Evolutionary conservation across 2,113 vertebrate genomes (phyloP), one percentile per base, ranked within the genome.

Genomic region (Ceuthmochares aereus): DNA sequence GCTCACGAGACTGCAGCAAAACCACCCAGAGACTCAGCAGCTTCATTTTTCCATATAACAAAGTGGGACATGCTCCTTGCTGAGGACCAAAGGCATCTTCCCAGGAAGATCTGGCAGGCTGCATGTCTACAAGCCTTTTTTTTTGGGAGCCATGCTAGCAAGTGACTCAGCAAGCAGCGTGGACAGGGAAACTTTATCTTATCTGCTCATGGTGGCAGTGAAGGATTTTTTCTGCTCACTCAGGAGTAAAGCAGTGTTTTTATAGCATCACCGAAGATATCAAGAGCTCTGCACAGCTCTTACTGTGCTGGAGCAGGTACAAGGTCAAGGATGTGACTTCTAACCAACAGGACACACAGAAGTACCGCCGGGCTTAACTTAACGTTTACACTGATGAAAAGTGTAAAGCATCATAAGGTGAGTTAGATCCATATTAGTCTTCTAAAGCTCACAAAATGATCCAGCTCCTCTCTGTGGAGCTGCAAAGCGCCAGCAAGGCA

Each of bases 171-270:
- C 69, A 77, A 87, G 34, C 30, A 0, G 1, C 2, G 1, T 0
- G 1, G 12, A 29, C 47, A 77, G 18, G 16, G 20, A 74, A 56
- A 25, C 8, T 36, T 66, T 19, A 40, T 87, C 95, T 84, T 47
- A 75, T 23, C 54, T 72, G 20, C 56, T 75, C 32, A 17, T 0
- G 0, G 34, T 73, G 29, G 72, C 52, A 52, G 54, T 0, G 0
- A 68, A 79, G 47, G 62, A 79, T 75, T 90, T 88, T 40, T 85
- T 79, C 62, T 7, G 32, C 79, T 78, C 4, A 0, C 27, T 43
- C 15, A 37, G 54, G 13, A 86, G 43, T 26, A 68, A 73, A 76
- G 49, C 54, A 55, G 10, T 59, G 67, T 43, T 86, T 79, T 88
- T 67, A 21, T 32, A 90, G 78, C 32, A 79, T 26, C 34, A 19